Evolutionary conservation across 2,113 vertebrate genomes (phyloP).

Genomic region (Hypanus sabinus): DNA sequence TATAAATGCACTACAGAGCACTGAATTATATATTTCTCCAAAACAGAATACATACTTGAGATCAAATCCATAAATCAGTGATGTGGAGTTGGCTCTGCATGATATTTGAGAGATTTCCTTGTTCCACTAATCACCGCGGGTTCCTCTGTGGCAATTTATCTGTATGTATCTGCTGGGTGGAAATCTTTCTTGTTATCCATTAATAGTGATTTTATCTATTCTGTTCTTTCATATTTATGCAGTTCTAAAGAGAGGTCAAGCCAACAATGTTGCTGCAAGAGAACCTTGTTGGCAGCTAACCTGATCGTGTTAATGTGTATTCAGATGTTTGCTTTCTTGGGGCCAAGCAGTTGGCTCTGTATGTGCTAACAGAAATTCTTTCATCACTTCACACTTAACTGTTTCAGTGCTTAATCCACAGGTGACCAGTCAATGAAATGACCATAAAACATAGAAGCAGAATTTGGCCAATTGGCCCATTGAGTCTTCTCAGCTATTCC

Average conservation of each 20-base stretch:
- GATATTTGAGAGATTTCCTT: not conserved
- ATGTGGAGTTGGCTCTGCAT: not conserved
- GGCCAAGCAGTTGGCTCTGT: not conserved
- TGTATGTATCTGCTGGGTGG: not conserved
- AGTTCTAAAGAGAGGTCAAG: not conserved
- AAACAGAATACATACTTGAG: not conserved
- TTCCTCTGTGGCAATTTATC: not conserved
- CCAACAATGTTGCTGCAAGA: not conserved
- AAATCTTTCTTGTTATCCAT: not conserved
- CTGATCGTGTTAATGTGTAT: not conserved
- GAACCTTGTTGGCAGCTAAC: not conserved
- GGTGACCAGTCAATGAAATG: not conserved
- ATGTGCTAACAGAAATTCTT: not conserved
- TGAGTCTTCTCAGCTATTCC: too few relatives aligned
- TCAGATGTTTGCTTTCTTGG: not conserved
- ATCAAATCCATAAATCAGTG: not conserved
- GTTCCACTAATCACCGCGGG: not conserved
- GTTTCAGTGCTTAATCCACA: not conserved
- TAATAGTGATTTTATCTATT: not conserved
- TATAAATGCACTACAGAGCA: not conserved
- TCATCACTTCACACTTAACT: not conserved
- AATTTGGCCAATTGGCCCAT: too few relatives aligned
- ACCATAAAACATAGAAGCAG: too few relatives aligned
- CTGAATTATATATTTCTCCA: not conserved
- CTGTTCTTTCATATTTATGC: not conserved